Evolutionary conservation across 2,888 invertebrate species (phyloP), one percentile per base, ranked within the genome.

Genomic region (Lasioglossum malachurum): DNA sequence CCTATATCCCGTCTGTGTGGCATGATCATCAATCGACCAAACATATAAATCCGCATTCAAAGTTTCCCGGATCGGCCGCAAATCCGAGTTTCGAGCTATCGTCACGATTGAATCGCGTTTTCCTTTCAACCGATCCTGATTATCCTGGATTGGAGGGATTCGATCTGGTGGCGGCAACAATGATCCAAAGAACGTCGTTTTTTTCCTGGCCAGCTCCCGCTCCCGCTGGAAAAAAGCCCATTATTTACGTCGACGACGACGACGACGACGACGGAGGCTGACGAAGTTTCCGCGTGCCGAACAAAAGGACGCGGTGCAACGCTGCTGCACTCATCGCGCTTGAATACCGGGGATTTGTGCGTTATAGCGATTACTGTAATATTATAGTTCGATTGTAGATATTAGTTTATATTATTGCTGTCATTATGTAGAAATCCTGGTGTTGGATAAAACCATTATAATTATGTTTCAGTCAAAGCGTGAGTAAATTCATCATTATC

Each of bases 341-440:
- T 92, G 91, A 92, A 92, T 91, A 88, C 89, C 87, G 89, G 88
- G 90, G 78, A 88, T 87, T 90, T 91, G 92, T 91, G 92, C 92
- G 86, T 83, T 91, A 80, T 84, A 84, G 74, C 84, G 49, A 49
- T 49, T 7, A 49, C 19, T 49, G 4, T 49, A 19, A 19, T 19
- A 19, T 49, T 46, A 46, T 16, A 4, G 46, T 1, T 4, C 16
- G 19, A 49, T 49, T 49, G 19, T 49, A 19, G 5, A 49, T 49
- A 49, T 46, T 46, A 46, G 5, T 46, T 46, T 19, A 46, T 5
- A 46, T 46, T 16, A 46, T 44, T 44, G 4, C 14, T 44, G 44
- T 14, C 14, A 46, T 46, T 46, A 46, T 14, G 46, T 46, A 4
- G 0, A 1, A 46, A 16, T 46, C 4, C 46, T 46, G 4, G 4